Evolutionary conservation across 35 echinoderm and acorn worm genomes (phyloP).

Genomic region (Apostichopus californicus): DNA sequence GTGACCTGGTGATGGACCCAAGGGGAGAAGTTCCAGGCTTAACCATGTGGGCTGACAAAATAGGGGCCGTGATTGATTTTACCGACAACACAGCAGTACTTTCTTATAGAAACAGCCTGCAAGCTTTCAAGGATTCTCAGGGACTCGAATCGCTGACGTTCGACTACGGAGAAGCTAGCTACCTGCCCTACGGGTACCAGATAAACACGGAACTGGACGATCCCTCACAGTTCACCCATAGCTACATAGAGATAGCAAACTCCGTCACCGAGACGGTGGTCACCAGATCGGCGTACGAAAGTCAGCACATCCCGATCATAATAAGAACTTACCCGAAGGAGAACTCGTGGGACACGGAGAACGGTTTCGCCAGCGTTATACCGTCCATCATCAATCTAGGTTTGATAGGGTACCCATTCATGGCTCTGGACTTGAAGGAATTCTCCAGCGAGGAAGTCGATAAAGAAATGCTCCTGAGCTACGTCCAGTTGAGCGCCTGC

Average conservation of each 20-base stretch:
- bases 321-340: slow-evolving; percentile 66
- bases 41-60: slow-evolving; percentile 69
- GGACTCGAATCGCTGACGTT: slow-evolving; percentile 80
- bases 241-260: slow-evolving; percentile 69
- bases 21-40: slow-evolving; percentile 80
- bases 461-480: slow-evolving; percentile 81
- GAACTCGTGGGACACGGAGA: slow-evolving; percentile 63
- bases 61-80: slow-evolving; percentile 76
- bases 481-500: slow-evolving; percentile 75
- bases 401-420: slow-evolving; percentile 84
- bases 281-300: slow-evolving; percentile 66
- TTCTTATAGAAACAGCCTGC: slow-evolving; percentile 64
- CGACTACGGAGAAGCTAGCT: slow-evolving; percentile 88
- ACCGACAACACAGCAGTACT: slow-evolving; percentile 59
- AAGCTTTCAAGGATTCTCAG: slow-evolving; percentile 38
- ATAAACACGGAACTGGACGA: slow-evolving; percentile 52
- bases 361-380: slow-evolving; percentile 85
- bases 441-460: neutral
- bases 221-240: slow-evolving; percentile 71
- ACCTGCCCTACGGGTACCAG: slow-evolving; percentile 83
- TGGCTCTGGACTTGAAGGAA: slow-evolving; percentile 62
- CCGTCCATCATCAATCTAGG: slow-evolving; percentile 75
- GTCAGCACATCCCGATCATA: slow-evolving; percentile 66
- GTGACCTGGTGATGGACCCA: slow-evolving; percentile 71
- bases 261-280: slow-evolving; percentile 41